phyloP scores from a whole-genome alignment of 37 sponge, comb jelly and placozoan genomes.

The Trichoplax adhaerens region DNA sequence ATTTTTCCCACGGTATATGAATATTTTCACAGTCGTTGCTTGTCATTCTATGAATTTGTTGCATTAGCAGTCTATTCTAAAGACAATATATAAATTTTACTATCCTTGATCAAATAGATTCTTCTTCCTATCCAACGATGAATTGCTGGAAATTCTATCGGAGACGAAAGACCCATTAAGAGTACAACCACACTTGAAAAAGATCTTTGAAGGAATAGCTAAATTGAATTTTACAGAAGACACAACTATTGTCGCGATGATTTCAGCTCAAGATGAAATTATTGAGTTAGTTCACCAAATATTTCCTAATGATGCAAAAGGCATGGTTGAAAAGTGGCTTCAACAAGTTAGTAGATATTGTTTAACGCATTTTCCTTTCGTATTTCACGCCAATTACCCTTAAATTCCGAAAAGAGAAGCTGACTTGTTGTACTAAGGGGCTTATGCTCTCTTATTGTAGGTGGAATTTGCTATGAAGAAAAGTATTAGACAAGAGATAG shows the following conservation, averaged over 20 bases:
- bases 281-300: slow-evolving; percentile 14
- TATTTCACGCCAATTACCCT: not conserved
- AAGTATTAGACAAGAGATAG: slow-evolving; percentile 14
- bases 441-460: not conserved
- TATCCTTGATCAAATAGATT: slow-evolving; percentile 6
- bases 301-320: slow-evolving; percentile 16
- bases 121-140: slow-evolving; percentile 34
- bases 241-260: slow-evolving; percentile 17
- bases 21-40: not conserved
- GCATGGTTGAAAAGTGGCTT: slow-evolving; percentile 29
- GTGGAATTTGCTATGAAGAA: slow-evolving; percentile 23
- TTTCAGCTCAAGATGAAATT: slow-evolving; percentile 18
- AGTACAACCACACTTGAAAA: slow-evolving; percentile 36
- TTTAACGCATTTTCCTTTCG: not conserved
- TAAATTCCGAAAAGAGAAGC: not conserved
- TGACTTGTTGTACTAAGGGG: not conserved
- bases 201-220: slow-evolving; percentile 30
- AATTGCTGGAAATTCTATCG: slow-evolving; percentile 27
- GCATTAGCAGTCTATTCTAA: not conserved
- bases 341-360: slow-evolving; percentile 1
- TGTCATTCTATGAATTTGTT: not conserved
- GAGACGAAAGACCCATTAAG: slow-evolving; percentile 31
- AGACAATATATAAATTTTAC: not conserved
- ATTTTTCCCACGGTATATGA: slow-evolving; percentile 4
- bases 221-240: slow-evolving; percentile 16